Evolutionary conservation across 2,113 vertebrate genomes (phyloP), one percentile per base, ranked within the genome.

Genomic region (Ariopsis seemanni): DNA sequence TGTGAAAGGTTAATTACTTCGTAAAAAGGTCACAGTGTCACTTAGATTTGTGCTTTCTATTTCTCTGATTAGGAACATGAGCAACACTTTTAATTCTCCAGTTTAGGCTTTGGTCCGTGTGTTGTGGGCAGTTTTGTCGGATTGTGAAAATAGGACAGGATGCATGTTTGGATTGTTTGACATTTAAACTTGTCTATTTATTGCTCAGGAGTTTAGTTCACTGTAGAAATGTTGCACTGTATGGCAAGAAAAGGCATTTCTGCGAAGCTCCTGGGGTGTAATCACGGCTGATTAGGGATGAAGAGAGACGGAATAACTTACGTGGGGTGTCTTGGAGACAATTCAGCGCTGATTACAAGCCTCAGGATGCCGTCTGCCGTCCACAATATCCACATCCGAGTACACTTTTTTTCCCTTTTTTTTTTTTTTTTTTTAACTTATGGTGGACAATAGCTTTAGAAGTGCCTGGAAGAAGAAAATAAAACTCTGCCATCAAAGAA

Each of bases 161-260:
- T 55, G 82, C 60, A 90, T 86, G 57, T 85, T 71, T 77, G 71
- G 48, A 82, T 92, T 89, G 87, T 87, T 48, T 92, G 91, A 94
- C 91, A 94, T 93, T 93, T 93, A 85, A 89, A 88, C 93, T 84
- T 25, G 50, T 90, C 86, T 81, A 85, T 90, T 84, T 82, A 85
- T 79, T 65, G 89, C 67, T 57, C 48, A 12, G 14, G 85, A 88
- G 84, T 90, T 67, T 69, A 83, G 84, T 93, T 92, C 91, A 89
- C 72, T 65, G 42, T 84, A 63, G 93, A 94, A 94, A 93, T 93
- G 93, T 94, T 93, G 92, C 50, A 1, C 48, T 14, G 90, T 86
- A 91, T 94, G 93, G 95, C 93, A 94, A 95, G 95, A 96, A 93
- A 91, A 72, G 94, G 95, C 95, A 95, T 95, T 95, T 95, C 90